Conservation (phyloP, 2,888 invertebrate genomes). For the Adelphocoris suturalis region DNA sequence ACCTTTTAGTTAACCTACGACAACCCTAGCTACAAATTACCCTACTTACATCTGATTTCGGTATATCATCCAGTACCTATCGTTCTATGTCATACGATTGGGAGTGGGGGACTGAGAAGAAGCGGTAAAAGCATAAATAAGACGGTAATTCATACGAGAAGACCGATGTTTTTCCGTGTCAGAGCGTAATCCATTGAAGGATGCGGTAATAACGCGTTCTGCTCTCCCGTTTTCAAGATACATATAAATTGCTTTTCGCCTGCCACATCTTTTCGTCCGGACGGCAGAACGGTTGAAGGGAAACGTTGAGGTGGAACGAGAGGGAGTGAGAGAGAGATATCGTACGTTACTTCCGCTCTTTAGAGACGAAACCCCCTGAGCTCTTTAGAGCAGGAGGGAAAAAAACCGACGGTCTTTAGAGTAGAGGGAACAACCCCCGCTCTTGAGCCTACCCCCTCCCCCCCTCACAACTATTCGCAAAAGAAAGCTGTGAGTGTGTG, state of each 20-base stretch:
- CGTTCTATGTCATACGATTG: no score
- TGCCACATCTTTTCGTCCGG: neutral
- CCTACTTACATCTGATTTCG: no score
- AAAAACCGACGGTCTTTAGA: no score
- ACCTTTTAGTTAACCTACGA: no score
- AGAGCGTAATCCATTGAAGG: conserved; percentile 4
- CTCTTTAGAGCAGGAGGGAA: neutral
- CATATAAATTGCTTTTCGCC: conserved; percentile 32
- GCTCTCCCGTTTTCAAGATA: conserved; percentile 1
- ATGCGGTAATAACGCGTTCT: conserved; percentile 21
- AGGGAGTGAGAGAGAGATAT: neutral
- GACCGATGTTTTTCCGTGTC: neutral
- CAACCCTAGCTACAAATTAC: no score
- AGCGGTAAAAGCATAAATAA: neutral
- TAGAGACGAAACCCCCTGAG: neutral
- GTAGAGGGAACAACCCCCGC: neutral
- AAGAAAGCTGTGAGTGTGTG: no score
- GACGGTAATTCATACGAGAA: neutral
- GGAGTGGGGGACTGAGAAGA: no score
- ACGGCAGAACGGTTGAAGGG: neutral
- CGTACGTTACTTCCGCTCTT: conserved; percentile 42
- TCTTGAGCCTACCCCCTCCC: neutral
- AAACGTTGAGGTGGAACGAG: neutral
- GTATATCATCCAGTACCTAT: no score
- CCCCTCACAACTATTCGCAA: neutral